These are phyloP conservation scores for Tragopan temminckii DNA, from an alignment of 2,797 vertebrate genomes.

Conservation along the genomic window DNA sequence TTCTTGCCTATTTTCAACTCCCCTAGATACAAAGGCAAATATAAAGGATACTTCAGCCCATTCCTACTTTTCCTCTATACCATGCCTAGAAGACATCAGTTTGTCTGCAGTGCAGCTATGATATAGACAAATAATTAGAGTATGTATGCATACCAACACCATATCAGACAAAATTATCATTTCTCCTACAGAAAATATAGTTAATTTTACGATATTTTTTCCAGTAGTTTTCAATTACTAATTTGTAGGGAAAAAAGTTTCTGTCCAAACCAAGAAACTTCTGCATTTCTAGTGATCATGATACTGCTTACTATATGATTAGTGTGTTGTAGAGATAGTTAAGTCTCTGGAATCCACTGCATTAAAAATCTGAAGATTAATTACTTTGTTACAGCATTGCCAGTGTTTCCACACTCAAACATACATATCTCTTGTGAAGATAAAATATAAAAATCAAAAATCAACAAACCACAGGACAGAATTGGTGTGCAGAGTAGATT, in stretches of 20 bases:
- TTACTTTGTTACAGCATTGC: background rate
- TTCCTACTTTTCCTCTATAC: constrained; percentile 73
- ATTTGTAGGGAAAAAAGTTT: background rate
- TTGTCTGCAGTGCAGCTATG: constrained; percentile 52
- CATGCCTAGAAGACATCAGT: constrained; percentile 63
- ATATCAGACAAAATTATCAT: constrained; percentile 7
- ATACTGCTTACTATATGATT: background rate
- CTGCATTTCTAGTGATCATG: constrained; percentile 23
- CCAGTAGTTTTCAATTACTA: background rate
- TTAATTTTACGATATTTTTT: background rate
- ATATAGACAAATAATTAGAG: constrained; percentile 30
- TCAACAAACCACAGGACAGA: background rate
- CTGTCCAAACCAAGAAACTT: background rate
- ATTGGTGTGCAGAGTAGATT: background rate
- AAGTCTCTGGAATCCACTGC: background rate
- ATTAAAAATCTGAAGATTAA: background rate
- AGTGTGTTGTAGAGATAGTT: background rate
- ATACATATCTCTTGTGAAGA: background rate
- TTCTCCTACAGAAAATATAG: constrained; percentile 57
- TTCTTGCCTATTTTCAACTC: constrained; percentile 81
- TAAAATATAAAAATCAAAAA: background rate
- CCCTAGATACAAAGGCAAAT: constrained; percentile 81
- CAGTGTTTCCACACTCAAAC: background rate
- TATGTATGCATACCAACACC: constrained; percentile 12
- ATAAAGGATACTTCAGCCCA: constrained; percentile 80